Base-by-base conservation (phyloP, 2,888 invertebrate genomes). In the Lasioglossum calceatum region DNA sequence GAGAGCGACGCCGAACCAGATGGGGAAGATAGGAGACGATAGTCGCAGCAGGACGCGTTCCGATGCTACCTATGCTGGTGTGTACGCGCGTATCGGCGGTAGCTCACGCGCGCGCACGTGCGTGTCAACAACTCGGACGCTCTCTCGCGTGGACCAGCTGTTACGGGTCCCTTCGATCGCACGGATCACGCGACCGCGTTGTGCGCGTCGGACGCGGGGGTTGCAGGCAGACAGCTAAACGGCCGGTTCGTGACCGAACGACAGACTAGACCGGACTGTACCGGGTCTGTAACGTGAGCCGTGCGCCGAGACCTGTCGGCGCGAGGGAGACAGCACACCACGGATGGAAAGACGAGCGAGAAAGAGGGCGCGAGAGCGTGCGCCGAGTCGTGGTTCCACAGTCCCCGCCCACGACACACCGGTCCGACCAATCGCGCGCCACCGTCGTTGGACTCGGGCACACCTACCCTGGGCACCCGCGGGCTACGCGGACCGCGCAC, bases 251-350 rank as follows among this genome's bases (percentile, higher is more conserved):
- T 88, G 91, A 87, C 87, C 87, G 90, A 78, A 82, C 90, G 91
- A 87, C 84, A 88, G 90, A 87, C 92, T 92, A 88, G 90, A 91
- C 88, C 92, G 88, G 90, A 91, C 91, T 91, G 91, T 91, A 91
- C 91, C 89, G 84, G 76, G 83, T 79, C 79, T 82, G 86, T 85
- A 79, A 87, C 86, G 85, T 71, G 85, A 87, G 82, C 82, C 82
- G 85, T 76, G 81, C 75, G 70, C 74, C 72, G 88, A 79, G 72
- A 39, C 36, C 58, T 27, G 75, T 71, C 77, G 81, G 73, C 47
- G 74, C 32, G 36, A 89, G 42, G 42, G 88, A 88, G 82, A 81
- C 75, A 82, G 73, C 39, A 42, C 44, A 80, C 78, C 39, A 5
- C 39, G 84, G 79, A 36, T 58, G 81, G 84, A 73, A 71, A 70